These are phyloP conservation scores for Solenopsis invicta DNA, from an alignment of 1,140 invertebrate species.

Conservation along the genomic window DNA sequence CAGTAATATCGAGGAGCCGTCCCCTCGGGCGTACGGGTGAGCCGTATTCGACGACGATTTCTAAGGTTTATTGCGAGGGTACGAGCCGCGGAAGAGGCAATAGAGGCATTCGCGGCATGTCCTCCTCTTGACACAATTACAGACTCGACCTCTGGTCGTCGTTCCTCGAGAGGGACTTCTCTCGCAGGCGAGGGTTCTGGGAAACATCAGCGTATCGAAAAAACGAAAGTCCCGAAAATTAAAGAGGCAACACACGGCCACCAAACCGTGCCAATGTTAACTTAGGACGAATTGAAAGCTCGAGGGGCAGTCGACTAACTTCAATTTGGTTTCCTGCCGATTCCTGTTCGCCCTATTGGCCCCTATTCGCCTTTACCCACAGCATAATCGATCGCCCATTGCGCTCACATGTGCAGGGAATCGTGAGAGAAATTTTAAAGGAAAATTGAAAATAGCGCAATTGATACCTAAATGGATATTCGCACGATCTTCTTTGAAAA, in stretches of 20 bases:
- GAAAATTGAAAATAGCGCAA: neutral
- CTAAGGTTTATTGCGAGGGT: slow-evolving; percentile 52
- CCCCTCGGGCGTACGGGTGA: neutral
- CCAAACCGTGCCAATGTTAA: slow-evolving; percentile 67
- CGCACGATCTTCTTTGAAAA: neutral
- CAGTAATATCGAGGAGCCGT: slow-evolving; percentile 32
- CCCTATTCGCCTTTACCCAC: slow-evolving; percentile 40
- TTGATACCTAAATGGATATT: neutral
- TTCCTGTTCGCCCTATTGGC: slow-evolving; percentile 12
- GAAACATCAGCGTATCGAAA: slow-evolving; percentile 21
- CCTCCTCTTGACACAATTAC: slow-evolving; percentile 42
- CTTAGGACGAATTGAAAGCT: slow-evolving; percentile 78
- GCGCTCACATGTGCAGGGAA: neutral
- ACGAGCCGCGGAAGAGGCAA: neutral
- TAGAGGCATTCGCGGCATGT: neutral
- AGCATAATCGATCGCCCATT: slow-evolving; percentile 22
- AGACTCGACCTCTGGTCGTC: slow-evolving; percentile 5
- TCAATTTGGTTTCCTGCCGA: slow-evolving; percentile 69
- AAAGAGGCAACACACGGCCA: slow-evolving; percentile 36
- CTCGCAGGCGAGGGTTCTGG: neutral
- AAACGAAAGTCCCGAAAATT: slow-evolving; percentile 59
- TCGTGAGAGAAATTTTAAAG: slow-evolving; percentile 4
- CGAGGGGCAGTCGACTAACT: slow-evolving; percentile 56
- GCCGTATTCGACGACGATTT: slow-evolving; percentile 37
- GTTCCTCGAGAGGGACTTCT: neutral